Evolutionary conservation across 2,113 vertebrate genomes (phyloP).

Genomic region (Melospiza georgiana): DNA sequence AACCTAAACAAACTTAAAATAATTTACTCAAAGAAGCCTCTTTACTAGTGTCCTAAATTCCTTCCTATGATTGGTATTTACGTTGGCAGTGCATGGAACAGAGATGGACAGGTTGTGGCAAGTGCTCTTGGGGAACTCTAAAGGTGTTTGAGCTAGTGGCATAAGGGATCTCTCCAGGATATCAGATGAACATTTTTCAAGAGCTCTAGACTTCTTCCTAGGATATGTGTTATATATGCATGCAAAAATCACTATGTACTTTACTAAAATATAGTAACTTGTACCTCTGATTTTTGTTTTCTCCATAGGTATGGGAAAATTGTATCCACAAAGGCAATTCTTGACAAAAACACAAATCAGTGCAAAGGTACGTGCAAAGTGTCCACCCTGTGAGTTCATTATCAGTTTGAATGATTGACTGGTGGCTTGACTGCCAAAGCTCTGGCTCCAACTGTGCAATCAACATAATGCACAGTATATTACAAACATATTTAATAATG

Average conservation of each 20-base stretch:
- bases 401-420: neutral
- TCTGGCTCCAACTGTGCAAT: constrained; percentile 29
- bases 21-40: neutral
- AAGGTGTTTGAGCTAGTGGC: neutral
- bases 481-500: constrained; percentile 66
- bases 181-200: neutral
- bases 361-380: constrained; percentile 90
- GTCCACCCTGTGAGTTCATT: neutral
- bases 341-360: constrained; percentile 99
- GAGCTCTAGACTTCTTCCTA: neutral
- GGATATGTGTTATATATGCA: neutral
- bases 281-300: constrained; percentile 31
- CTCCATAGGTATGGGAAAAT: constrained; percentile 93
- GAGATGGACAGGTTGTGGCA: neutral
- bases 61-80: neutral
- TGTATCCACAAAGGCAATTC: constrained; percentile 97
- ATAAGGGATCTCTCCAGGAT: neutral
- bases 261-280: constrained; percentile 33
- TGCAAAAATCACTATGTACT: neutral
- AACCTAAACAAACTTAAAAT: neutral
- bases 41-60: neutral
- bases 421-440: neutral
- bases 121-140: neutral
- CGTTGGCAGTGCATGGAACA: neutral
- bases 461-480: constrained; percentile 24